These are phyloP conservation scores for Cyrtorhinus lividipennis DNA, from an alignment of 1,140 invertebrate genomes.

Conservation along the genomic window DNA sequence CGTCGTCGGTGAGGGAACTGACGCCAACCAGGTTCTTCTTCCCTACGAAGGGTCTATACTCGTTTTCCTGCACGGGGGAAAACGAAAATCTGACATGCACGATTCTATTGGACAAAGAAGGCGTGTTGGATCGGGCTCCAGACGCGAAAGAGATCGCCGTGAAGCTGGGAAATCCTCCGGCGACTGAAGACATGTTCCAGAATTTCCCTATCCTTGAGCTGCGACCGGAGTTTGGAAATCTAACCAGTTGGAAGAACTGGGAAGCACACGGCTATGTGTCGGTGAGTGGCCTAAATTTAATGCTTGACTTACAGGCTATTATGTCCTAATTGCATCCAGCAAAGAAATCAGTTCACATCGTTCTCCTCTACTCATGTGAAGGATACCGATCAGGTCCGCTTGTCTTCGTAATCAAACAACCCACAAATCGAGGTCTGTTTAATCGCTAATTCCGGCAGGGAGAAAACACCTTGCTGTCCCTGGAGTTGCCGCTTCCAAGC, in stretches of 20 bases:
- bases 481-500: conserved; percentile 30
- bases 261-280: neutral
- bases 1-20: conserved; percentile 39
- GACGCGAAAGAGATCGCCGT: neutral
- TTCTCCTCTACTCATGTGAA: too few relatives aligned
- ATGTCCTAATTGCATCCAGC: too few relatives aligned
- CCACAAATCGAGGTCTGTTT: too few relatives aligned
- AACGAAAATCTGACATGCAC: conserved; percentile 6
- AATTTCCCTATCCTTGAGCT: neutral
- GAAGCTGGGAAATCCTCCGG: neutral
- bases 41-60: conserved; percentile 33
- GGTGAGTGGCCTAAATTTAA: too few relatives aligned
- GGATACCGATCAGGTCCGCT: too few relatives aligned
- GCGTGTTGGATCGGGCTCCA: neutral
- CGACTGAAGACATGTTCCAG: neutral
- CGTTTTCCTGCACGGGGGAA: conserved; percentile 26
- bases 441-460: too few relatives aligned
- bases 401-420: too few relatives aligned
- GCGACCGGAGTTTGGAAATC: neutral
- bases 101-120: neutral
- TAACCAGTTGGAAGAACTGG: neutral
- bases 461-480: conserved; percentile 23
- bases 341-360: too few relatives aligned
- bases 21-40: conserved; percentile 42
- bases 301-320: too few relatives aligned